A percentile compares a stretch with the other conserved stretches of the same genome.
Evolutionary conservation across 1,140 invertebrate genomes (phyloP).

Genomic region (Pantala flavescens): DNA sequence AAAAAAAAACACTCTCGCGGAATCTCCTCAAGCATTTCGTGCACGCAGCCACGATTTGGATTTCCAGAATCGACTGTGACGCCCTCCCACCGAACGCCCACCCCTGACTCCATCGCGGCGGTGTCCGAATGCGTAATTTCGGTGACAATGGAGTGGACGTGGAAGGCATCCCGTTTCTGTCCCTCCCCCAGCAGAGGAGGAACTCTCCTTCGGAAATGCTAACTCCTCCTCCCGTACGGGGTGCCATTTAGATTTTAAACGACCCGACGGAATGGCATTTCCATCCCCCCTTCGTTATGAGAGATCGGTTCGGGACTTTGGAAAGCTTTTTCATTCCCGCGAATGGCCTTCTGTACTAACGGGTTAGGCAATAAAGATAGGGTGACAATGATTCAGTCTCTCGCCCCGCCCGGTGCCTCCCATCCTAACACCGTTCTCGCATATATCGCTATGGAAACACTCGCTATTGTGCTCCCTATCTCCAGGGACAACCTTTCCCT

Average conservation of each 20-base stretch:
- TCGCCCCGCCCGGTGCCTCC: background rate
- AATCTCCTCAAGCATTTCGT: background rate
- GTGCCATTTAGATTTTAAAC: too few relatives aligned
- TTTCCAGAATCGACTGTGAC: background rate
- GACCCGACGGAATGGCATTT: too few relatives aligned
- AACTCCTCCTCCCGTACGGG: too few relatives aligned
- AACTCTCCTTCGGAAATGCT: too few relatives aligned
- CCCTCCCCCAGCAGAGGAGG: background rate
- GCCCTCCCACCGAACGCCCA: background rate
- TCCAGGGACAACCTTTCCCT: background rate
- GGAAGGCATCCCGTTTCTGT: background rate
- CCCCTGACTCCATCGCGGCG: background rate
- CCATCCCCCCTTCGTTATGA: too few relatives aligned
- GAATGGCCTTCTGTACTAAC: background rate
- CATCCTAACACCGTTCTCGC: too few relatives aligned
- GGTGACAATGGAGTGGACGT: background rate
- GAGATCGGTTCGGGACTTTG: too few relatives aligned
- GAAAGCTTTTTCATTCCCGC: too few relatives aligned
- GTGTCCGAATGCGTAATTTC: slow-evolving; percentile 1
- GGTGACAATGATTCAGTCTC: background rate
- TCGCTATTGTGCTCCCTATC: background rate
- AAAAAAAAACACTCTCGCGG: too few relatives aligned
- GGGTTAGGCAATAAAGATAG: background rate
- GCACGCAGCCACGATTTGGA: background rate
- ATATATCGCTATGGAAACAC: background rate